Conservation (phyloP, 2,797 vertebrate species). For the Spinus olivaceus region DNA sequence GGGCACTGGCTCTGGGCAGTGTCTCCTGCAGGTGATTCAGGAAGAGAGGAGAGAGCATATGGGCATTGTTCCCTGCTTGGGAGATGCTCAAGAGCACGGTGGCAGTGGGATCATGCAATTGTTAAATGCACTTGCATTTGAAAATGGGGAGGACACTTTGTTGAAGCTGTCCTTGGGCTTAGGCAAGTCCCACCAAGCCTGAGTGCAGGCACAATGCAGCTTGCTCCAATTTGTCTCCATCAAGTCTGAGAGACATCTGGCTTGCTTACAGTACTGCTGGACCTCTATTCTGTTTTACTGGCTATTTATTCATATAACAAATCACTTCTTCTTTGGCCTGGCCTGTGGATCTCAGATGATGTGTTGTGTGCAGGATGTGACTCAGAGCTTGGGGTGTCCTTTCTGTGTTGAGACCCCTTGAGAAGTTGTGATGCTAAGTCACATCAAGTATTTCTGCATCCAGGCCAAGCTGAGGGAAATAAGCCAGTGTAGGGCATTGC, state of each 20-base stretch:
- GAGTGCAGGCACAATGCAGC: accelerated
- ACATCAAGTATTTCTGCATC: not conserved
- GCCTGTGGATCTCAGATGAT: not conserved
- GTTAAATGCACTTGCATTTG: not conserved
- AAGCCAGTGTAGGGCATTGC: not conserved
- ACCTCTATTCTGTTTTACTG: not conserved
- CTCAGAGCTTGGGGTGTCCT: not conserved
- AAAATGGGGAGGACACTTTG: not conserved
- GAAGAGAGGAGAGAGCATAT: not conserved
- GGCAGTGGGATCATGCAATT: accelerated
- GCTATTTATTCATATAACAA: not conserved
- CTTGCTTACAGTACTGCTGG: not conserved
- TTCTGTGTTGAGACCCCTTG: not conserved
- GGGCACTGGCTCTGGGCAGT: not conserved
- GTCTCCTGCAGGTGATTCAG: accelerated
- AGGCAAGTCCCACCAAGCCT: not conserved
- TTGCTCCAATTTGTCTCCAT: not conserved
- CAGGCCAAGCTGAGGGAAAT: not conserved
- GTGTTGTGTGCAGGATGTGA: not conserved
- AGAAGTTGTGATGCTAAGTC: not conserved
- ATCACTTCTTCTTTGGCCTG: not conserved
- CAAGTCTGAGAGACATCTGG: not conserved
- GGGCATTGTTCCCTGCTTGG: not conserved
- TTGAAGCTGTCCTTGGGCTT: not conserved
- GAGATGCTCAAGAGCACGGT: accelerated